Base-by-base conservation (phyloP, 2,113 vertebrate species). In the Coreoperca whiteheadi region DNA sequence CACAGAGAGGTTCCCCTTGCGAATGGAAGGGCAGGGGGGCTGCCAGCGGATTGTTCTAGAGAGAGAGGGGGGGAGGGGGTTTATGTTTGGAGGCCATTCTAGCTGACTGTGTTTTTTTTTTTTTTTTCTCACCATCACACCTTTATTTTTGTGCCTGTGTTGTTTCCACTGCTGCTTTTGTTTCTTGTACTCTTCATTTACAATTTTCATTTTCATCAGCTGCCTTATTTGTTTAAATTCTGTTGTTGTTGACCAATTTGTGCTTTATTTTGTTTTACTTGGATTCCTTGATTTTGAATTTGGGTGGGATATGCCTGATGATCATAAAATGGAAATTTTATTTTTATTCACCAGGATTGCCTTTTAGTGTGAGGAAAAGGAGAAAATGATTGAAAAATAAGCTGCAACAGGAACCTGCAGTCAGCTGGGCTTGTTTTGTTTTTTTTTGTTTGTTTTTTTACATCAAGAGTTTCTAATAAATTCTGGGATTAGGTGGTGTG, bases 321-420 rank as follows among this genome's bases (percentile, higher is more conserved):
- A 76, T 64, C n/a, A 80, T 50, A 2, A 60, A 65, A 80, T 65
- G 28, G 30, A 82, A 59, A 32, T 81, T 15, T 69, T 48, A 37
- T 61, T 85, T 88, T 83, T 21, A 83, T 87, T 93, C 93, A 94
- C 93, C 92, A 87, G 81, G 86, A 89, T 86, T 94, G 94, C 95
- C 94, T 96, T 95, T 89, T 43, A 81, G 66, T 4, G 61, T 64
- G 75, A 88, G 64, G 48, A 66, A 37, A 75, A 37, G 43, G 18
- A 69, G 72, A 61, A 54, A 70, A 51, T 61, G 43, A 39, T 23
- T 46, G 66, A 73, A 43, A 70, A 50, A 60, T 30, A 63, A 79
- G 34, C 34, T 67, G 54, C 25, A 32, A 34, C 63, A 74, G 34
- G 66, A 82, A 70, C 50, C 60, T 69, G 21, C 21, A 59, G 48